A percentile compares a stretch with the other conserved stretches of the same genome.
These are phyloP conservation scores for Drosophila funebris DNA, from an alignment of 1,140 invertebrate species.

Conservation along the genomic window DNA sequence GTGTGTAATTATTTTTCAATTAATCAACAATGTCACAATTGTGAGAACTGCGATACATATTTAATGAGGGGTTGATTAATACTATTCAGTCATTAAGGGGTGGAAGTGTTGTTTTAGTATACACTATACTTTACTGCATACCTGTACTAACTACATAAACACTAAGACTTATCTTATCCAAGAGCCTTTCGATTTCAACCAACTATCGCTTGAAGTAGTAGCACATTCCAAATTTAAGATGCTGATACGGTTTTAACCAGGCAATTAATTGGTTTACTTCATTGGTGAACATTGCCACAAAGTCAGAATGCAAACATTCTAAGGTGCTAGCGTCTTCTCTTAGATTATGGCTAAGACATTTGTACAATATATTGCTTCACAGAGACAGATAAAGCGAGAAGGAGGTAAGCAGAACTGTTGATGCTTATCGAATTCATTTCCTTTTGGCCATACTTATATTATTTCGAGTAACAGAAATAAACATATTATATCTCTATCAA, in stretches of 20 bases:
- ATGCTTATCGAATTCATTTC: not conserved
- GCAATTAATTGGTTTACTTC: not conserved
- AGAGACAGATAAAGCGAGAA: no score
- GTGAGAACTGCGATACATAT: not conserved
- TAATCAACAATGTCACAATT: slow-evolving; percentile 20
- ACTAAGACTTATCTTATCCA: slow-evolving; percentile 44
- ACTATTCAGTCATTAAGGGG: slow-evolving; percentile 5
- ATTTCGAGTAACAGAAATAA: not conserved
- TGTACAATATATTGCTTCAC: no score
- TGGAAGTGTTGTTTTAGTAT: not conserved
- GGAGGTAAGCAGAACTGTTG: not conserved
- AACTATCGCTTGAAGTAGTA: slow-evolving; percentile 1
- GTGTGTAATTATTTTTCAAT: slow-evolving; percentile 22
- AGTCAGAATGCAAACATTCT: slow-evolving; percentile 8
- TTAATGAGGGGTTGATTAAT: slow-evolving; percentile 10
- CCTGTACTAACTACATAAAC: not conserved
- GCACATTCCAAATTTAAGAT: slow-evolving; percentile 14
- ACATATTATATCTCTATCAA: slow-evolving; percentile 1
- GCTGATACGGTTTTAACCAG: slow-evolving; percentile 11
- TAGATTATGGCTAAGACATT: not conserved
- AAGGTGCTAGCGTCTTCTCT: not conserved
- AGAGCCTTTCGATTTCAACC: slow-evolving; percentile 9
- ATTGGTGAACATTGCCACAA: slow-evolving; percentile 47
- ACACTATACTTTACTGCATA: not conserved
- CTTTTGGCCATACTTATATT: slow-evolving; percentile 3